A percentile compares a stretch with the other conserved stretches of the same genome.
Evolutionary conservation across 2,888 invertebrate species (phyloP).

Genomic region (Sclerodermus sp.): DNA sequence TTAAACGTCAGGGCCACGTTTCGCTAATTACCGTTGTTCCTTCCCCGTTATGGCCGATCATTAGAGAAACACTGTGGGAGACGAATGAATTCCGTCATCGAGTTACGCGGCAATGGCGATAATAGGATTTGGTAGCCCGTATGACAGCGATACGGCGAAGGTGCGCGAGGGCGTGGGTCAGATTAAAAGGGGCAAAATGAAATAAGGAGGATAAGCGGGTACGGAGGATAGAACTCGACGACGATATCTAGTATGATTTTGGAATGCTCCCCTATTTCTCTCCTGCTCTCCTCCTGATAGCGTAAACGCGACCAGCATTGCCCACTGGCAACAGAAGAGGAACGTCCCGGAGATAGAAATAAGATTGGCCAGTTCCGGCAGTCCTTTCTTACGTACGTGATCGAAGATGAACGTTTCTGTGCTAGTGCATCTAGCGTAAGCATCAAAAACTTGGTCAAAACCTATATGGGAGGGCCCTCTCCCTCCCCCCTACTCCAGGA

Average conservation of each 20-base stretch:
- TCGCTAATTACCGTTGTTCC: no score
- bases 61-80: no score
- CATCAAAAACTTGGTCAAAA: no score
- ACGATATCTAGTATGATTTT: conserved; percentile 40
- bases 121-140: no score
- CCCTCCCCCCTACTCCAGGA: no score
- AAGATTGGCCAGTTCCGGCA: conserved; percentile 20
- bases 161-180: conserved; percentile 8
- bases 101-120: no score
- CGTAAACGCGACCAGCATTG: conserved; percentile 30
- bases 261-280: conserved; percentile 30
- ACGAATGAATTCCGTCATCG: no score
- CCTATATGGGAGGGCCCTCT: no score
- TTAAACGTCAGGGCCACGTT: no score
- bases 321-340: conserved; percentile 17
- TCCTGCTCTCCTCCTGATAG: conserved; percentile 16
- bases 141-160: neutral
- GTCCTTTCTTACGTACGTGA: conserved; percentile 17
- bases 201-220: conserved; percentile 40
- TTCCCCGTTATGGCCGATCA: no score
- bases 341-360: conserved; percentile 25
- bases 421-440: no score
- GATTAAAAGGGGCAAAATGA: conserved; percentile 23
- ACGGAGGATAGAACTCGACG: conserved; percentile 37
- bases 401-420: conserved; percentile 3